These are phyloP conservation scores for Coptodon rendalli DNA, from an alignment of 2,113 vertebrate species.

Conservation along the genomic window DNA sequence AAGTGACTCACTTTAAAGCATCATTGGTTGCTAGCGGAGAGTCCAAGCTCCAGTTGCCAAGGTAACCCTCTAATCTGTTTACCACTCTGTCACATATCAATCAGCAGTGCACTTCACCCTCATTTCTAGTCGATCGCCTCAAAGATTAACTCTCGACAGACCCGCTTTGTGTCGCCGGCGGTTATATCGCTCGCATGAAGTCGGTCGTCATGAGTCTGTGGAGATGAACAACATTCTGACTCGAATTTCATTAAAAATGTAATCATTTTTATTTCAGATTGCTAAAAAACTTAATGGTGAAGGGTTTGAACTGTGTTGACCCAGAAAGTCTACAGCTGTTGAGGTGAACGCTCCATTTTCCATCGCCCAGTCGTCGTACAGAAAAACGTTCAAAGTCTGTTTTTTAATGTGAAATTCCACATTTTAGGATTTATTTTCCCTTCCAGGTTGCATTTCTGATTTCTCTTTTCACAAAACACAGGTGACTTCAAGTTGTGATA, in stretches of 20 bases:
- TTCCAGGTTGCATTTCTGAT: neutral
- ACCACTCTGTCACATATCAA: neutral
- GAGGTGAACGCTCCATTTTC: neutral
- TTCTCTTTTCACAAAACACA: neutral
- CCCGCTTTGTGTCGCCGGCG: neutral
- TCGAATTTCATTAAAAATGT: neutral
- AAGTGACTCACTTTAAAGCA: neutral
- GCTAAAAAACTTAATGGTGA: neutral
- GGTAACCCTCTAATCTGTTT: neutral
- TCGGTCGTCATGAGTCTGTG: neutral
- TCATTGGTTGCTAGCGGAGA: neutral
- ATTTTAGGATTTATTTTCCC: neutral
- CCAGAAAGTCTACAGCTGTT: neutral
- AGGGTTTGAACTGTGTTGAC: neutral
- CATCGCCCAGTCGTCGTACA: fast-evolving
- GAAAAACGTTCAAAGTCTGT: fast-evolving
- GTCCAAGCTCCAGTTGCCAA: neutral
- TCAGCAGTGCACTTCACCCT: neutral
- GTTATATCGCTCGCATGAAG: fast-evolving
- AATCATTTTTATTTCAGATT: fast-evolving
- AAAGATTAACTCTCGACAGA: neutral
- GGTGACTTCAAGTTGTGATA: neutral
- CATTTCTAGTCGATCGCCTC: neutral
- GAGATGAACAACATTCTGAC: fast-evolving
- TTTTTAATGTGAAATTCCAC: neutral